Evolutionary conservation across 1,140 invertebrate species (phyloP), one percentile per base, ranked within the genome.

Genomic region (Musca vetustissima): DNA sequence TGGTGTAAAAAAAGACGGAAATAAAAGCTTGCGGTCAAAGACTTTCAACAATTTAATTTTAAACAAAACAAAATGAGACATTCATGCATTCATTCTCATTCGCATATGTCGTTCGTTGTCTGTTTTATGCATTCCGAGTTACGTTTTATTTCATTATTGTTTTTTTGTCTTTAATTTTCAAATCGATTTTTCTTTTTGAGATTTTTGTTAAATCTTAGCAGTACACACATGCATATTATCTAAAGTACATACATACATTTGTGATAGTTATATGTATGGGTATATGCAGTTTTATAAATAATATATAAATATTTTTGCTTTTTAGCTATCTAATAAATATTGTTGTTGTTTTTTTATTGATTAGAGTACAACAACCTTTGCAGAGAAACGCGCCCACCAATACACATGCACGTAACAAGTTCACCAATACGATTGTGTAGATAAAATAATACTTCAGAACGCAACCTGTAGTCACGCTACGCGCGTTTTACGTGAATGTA

Each of bases 1-100:
- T n/a, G n/a, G n/a, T 64, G 28, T 57, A 68, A 47, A 61, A 61
- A 67, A 36, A 59, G 57, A 64, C 59, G 67, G 57, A 61, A 61
- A 61, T 61, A 61, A 61, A n/a, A 61, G 28, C 8, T 43, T 61
- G 57, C 57, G 57, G 57, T 61, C 57, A 61, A 61, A 61, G 57
- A 61, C 57, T 36, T 61, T 61, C 21, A n/a, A 61, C 15, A 17
- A 61, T 61, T 43, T 36, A 52, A 11, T 11, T 4, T 32, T 43
- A 43, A 43, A 43, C 36, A 43, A 43, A 43, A 43, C 11, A 13
- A 43, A 43, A 43, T 43, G 36, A 43, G 11, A 43, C 36, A n/a
- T n/a, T n/a, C n/a, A 43, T 43, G 36, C 1, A 43, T 43, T 6
- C 11, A 43, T 43, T 43, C 36, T 43, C 36, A 52, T 67, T 59